Evolutionary conservation across 2,888 invertebrate genomes (phyloP).

Genomic region (Nemoura dubitans): DNA sequence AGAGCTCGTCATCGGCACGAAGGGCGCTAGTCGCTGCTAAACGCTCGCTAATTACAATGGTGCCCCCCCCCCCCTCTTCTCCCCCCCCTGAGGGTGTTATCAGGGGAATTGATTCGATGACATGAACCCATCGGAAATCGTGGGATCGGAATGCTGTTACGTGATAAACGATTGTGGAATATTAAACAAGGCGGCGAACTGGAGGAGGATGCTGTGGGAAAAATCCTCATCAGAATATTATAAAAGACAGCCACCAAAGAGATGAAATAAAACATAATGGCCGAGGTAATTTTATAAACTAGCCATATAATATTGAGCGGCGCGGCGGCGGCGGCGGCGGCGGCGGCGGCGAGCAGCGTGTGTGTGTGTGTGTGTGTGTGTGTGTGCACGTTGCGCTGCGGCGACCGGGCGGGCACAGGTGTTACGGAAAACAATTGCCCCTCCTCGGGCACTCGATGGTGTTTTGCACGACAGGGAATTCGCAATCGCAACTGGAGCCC

Average conservation of each 20-base stretch:
- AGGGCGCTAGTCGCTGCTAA: not conserved
- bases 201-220: constrained; percentile 36
- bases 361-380: no score
- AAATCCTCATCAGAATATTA: constrained; percentile 36
- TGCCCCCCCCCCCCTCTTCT: not conserved
- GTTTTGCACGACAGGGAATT: not conserved
- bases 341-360: no score
- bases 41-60: not conserved
- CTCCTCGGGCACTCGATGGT: not conserved
- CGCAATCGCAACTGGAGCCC: no score
- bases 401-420: not conserved
- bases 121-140: constrained; percentile 42
- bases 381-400: no score
- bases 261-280: not conserved
- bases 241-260: not conserved
- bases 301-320: not conserved
- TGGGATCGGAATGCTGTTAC: constrained; percentile 44
- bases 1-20: no score
- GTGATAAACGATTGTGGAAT: constrained; percentile 27
- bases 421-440: not conserved
- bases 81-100: not conserved
- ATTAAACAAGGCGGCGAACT: constrained; percentile 34
- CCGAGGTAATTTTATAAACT: not conserved
- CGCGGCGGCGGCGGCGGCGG: no score
- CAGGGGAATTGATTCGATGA: constrained; percentile 20